phyloP scores from a whole-genome alignment of 2,113 vertebrate genomes.

The Phylloscopus trochiloides region DNA sequence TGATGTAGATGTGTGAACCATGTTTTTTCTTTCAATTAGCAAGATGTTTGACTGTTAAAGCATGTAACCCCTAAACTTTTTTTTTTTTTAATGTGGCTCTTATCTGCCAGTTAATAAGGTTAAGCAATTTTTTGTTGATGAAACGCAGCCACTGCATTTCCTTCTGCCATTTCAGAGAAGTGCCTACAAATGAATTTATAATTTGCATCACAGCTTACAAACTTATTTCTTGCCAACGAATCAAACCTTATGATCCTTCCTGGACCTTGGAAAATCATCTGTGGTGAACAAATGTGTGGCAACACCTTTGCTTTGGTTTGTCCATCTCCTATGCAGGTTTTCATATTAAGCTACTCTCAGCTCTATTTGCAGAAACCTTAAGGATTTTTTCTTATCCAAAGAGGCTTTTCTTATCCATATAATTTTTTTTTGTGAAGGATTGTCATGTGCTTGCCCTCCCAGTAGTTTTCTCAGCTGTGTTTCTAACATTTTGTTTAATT shows the following conservation, averaged over 20 bases:
- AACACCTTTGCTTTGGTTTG: neutral
- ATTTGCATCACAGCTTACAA: neutral
- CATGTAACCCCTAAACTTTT: neutral
- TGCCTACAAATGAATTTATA: neutral
- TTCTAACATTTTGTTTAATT: neutral
- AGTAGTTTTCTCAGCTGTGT: neutral
- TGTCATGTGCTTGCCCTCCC: neutral
- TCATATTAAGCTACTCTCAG: neutral
- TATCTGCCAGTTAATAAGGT: neutral
- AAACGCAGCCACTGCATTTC: neutral
- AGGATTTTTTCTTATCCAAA: neutral
- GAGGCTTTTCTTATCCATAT: neutral
- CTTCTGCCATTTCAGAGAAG: neutral
- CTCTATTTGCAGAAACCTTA: neutral
- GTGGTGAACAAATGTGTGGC: neutral
- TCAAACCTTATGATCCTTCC: rapidly evolving
- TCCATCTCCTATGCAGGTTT: neutral
- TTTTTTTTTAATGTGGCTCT: neutral
- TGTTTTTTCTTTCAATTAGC: neutral
- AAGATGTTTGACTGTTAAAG: neutral
- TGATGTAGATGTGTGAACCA: neutral
- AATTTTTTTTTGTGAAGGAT: neutral
- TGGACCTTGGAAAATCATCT: neutral
- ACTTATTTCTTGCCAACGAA: neutral
- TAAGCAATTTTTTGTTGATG: neutral